Base-by-base conservation (phyloP, 2,888 invertebrate species). In the Brachyptera putata region DNA sequence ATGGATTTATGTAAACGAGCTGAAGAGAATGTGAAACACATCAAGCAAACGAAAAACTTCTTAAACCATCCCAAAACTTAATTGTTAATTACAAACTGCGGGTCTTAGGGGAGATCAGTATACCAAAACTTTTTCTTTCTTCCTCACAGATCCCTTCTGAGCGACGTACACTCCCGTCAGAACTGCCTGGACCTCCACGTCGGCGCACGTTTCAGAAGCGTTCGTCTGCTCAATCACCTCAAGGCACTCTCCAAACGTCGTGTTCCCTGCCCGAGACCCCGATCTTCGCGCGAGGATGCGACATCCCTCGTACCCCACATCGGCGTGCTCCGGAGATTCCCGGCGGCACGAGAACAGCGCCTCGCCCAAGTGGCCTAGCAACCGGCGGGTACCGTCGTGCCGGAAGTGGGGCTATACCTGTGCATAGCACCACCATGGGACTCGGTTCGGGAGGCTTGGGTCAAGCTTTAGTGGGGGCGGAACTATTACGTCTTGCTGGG, bases 211-310 rank as follows among this genome's bases (percentile, higher is more conserved):
- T 80, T 30, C 80, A 80, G 67, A 76, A 80, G 26, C 67, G 70
- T 43, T 61, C 5, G 58, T 58, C 58, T 65, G 77, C 77, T 53
- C 80, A 79, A 64, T 79, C 79, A 65, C 78, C 81, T 3, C 82
- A 85, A 56, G 85, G 85, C 50, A 57, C 76, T 75, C 75, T 91
- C 73, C 91, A 91, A 74, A 91, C 91, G 2, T 91, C 91, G 1
- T 91, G 90, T 67, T 91, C 91, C 69, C 77, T 91, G 61, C 91
- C 91, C n/a, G 91, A 91, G 77, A 91, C 91, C 1, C 91, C 91
- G 1, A 90, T 91, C 63, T 91, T 91, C 74, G 89, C 90, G 2
- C 80, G 91, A 66, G 61, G 70, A 67, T 87, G 89, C 76, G 91
- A 91, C 74, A 87, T 91, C 66, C 89, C 91, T 1, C 80, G 91